Conservation (phyloP, 2,113 vertebrate genomes). For the Theristicus caerulescens region DNA sequence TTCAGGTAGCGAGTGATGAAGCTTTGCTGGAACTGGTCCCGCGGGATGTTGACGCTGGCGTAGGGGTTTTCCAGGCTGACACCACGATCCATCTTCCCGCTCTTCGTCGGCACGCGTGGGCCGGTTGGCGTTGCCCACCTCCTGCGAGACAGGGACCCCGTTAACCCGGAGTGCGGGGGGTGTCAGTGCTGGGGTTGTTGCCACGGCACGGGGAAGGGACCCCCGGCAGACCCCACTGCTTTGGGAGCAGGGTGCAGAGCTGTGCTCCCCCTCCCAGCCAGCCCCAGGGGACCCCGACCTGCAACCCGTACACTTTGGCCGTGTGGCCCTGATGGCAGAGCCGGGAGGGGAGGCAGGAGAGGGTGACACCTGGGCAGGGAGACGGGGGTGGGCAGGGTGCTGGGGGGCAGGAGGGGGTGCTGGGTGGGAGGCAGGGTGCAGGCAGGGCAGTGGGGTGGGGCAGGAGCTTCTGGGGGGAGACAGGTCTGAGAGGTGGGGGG, state of each 20-base stretch:
- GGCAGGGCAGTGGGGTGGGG: no score
- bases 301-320: not conserved
- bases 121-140: not conserved
- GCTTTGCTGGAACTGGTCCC: conserved; percentile 76
- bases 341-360: not conserved
- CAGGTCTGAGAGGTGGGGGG: not conserved
- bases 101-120: fast-evolving
- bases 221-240: fast-evolving
- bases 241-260: not conserved
- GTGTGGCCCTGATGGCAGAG: no score
- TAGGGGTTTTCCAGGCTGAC: conserved; percentile 79
- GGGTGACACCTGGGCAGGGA: not conserved
- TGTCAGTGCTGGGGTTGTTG: not conserved
- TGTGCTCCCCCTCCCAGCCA: not conserved
- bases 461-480: not conserved
- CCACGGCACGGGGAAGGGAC: fast-evolving
- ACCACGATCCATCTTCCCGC: conserved; percentile 72
- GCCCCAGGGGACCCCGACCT: not conserved
- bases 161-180: fast-evolving
- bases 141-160: not conserved
- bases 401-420: not conserved
- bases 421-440: not conserved
- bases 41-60: conserved; percentile 72
- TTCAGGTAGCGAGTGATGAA: conserved; percentile 65
- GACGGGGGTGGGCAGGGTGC: not conserved